Evolutionary conservation across 1,140 invertebrate genomes (phyloP).

Genomic region (Drosophila gunungcola): DNA sequence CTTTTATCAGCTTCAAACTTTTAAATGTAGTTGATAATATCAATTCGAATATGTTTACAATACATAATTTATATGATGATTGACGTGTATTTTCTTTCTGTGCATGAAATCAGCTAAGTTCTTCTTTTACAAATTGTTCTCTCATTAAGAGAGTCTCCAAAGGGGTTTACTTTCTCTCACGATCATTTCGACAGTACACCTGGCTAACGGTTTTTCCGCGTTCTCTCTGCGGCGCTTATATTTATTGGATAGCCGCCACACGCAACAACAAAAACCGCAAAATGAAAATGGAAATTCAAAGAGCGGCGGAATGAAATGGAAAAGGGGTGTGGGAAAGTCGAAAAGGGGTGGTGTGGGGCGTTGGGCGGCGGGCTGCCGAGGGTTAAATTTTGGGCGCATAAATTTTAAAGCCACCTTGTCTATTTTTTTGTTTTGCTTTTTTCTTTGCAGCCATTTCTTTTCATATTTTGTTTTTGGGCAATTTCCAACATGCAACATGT

Average conservation of each 20-base stretch:
- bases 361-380: not conserved
- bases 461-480: conserved; percentile 47
- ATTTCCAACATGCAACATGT: conserved; percentile 76
- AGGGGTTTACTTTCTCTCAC: not conserved
- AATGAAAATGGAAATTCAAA: conserved; percentile 69
- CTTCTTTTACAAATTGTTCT: not conserved
- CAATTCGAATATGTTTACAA: too few species aligned
- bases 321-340: conserved; percentile 22
- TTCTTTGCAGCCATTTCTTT: conserved; percentile 37
- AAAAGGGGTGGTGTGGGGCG: too few species aligned
- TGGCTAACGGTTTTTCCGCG: conserved; percentile 20
- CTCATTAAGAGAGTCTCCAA: not conserved
- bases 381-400: conserved; percentile 61
- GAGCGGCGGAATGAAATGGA: conserved; percentile 53
- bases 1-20: too few species aligned
- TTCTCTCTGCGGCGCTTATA: conserved; percentile 13
- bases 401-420: conserved; percentile 62
- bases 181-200: conserved; percentile 15
- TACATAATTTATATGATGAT: too few species aligned
- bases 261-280: conserved; percentile 72
- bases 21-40: too few species aligned
- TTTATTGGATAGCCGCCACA: conserved; percentile 46
- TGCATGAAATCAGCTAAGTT: not conserved
- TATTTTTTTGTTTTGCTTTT: conserved; percentile 18
- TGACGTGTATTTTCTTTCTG: not conserved